phyloP scores from a whole-genome alignment of 1,140 invertebrate genomes.

The Eubasilissa regina region DNA sequence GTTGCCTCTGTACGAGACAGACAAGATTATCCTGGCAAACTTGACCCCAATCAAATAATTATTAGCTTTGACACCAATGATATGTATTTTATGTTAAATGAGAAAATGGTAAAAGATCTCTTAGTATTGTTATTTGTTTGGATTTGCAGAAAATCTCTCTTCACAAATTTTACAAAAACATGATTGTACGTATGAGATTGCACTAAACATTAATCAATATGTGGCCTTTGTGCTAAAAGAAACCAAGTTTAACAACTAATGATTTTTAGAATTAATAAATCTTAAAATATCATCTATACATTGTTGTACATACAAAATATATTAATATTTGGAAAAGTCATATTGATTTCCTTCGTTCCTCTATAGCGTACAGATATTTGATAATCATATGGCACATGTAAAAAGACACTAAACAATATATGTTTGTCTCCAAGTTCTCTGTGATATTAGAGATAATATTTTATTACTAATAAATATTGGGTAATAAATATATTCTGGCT shows the following conservation, averaged over 20 bases:
- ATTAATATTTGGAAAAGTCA: slow-evolving; percentile 20
- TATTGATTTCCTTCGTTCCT: not conserved
- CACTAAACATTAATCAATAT: slow-evolving; percentile 23
- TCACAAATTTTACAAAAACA: slow-evolving; percentile 8
- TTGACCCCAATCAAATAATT: no score
- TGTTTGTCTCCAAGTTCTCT: slow-evolving; percentile 1
- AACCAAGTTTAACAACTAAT: slow-evolving; percentile 28
- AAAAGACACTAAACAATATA: slow-evolving; percentile 6
- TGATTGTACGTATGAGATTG: slow-evolving; percentile 46
- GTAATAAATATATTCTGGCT: not conserved
- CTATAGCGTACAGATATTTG: slow-evolving; percentile 3
- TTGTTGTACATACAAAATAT: slow-evolving; percentile 26
- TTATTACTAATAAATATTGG: no score
- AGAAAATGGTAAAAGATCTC: no score
- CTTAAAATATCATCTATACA: slow-evolving; percentile 29
- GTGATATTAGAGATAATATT: not conserved
- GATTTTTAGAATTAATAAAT: slow-evolving; percentile 32
- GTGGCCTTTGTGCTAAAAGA: slow-evolving; percentile 43
- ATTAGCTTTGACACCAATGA: no score
- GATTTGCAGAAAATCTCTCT: slow-evolving; percentile 11
- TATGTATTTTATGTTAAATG: no score
- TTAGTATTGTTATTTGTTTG: no score
- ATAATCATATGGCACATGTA: slow-evolving; percentile 24
- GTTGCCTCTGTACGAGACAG: no score
- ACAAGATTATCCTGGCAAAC: no score